These are phyloP conservation scores for Coregonus ussuriensis DNA, from an alignment of 2,797 vertebrate genomes.

Conservation along the genomic window DNA sequence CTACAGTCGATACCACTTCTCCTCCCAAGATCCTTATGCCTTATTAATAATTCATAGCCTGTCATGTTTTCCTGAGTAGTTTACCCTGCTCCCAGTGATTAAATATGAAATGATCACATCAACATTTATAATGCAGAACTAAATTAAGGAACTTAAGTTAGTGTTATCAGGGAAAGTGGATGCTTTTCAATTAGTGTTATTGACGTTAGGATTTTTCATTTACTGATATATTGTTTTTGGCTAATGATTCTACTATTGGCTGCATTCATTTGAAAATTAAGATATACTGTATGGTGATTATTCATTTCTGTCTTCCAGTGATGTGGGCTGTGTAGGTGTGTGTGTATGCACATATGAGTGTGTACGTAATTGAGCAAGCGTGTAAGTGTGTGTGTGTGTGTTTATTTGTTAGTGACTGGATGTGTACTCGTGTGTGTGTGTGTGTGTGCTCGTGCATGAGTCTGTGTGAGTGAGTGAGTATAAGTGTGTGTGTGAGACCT, in stretches of 20 bases:
- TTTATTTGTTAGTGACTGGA: too few species aligned
- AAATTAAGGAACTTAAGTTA: constrained; percentile 28
- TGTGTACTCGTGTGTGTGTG: not conserved
- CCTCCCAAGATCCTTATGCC: constrained; percentile 6
- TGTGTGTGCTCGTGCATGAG: not conserved
- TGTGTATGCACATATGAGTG: too few species aligned
- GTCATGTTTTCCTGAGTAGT: not conserved
- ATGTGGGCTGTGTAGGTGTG: too few species aligned
- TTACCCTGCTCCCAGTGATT: not conserved
- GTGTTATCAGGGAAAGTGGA: not conserved
- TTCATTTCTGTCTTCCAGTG: too few species aligned
- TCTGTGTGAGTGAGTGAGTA: not conserved
- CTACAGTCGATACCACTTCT: too few species aligned
- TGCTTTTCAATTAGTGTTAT: not conserved
- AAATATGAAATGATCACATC: constrained; percentile 22
- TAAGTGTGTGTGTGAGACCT: constrained; percentile 38
- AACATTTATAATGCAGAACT: constrained; percentile 32
- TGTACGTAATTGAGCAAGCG: too few species aligned
- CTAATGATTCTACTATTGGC: too few species aligned
- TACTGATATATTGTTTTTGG: too few species aligned
- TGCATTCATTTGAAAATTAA: too few species aligned
- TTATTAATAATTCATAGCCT: constrained; percentile 41
- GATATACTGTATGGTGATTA: too few species aligned
- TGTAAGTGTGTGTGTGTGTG: not conserved
- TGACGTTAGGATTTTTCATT: not conserved